Conservation (phyloP, 2,113 vertebrate genomes). For the Phaethornis superciliosus region DNA sequence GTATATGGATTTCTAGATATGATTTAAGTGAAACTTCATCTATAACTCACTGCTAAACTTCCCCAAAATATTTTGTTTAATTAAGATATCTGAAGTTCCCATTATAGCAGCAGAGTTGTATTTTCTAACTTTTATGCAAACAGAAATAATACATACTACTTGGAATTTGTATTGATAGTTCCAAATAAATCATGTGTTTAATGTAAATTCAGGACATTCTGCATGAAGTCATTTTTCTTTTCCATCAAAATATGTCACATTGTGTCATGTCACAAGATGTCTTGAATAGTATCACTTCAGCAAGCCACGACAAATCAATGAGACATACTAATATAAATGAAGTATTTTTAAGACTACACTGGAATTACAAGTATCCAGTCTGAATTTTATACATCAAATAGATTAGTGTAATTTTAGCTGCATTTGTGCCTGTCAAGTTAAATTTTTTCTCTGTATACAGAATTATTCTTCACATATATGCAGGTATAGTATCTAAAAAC, state of each 20-base stretch:
- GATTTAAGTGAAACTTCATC: neutral
- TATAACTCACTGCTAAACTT: neutral
- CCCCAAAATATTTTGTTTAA: neutral
- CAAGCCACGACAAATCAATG: slow-evolving; percentile 41
- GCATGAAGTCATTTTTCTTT: neutral
- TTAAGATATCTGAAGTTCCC: neutral
- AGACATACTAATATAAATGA: neutral
- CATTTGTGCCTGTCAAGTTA: neutral
- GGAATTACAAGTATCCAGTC: neutral
- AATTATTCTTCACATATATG: neutral
- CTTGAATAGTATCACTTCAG: neutral
- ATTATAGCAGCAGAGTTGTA: neutral
- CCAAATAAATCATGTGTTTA: slow-evolving; percentile 28
- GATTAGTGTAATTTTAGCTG: neutral
- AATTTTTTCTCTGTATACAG: neutral
- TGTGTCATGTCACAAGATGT: neutral
- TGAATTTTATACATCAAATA: slow-evolving; percentile 5
- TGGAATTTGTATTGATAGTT: slow-evolving; percentile 7
- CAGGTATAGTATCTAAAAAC: too few relatives aligned
- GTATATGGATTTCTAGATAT: neutral
- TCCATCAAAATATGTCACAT: slow-evolving; percentile 4
- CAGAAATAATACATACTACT: neutral
- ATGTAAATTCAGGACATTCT: slow-evolving; percentile 40
- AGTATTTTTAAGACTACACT: slow-evolving; percentile 47
- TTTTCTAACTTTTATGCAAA: neutral